Evolutionary conservation across 2,797 vertebrate genomes (phyloP), one percentile per base, ranked within the genome.

Genomic region (Lates japonicus): DNA sequence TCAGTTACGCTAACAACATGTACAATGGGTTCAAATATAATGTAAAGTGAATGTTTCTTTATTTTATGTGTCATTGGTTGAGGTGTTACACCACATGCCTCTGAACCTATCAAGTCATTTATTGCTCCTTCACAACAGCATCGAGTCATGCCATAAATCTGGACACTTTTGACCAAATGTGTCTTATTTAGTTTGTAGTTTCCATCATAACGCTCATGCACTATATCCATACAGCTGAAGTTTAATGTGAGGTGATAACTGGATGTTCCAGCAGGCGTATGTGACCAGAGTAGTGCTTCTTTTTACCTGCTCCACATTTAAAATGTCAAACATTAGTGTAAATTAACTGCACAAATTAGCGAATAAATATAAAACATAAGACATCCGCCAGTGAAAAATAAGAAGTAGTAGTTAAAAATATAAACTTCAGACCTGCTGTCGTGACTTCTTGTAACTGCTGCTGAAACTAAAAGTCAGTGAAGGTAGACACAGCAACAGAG

Each of bases 381-480:
- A 1, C 2, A 29, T 29, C 25, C 1, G 25, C 25, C 25, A 2
- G 25, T 29, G 25, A 29, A 29, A 29, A n/a, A n/a, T n/a, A n/a
- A n/a, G n/a, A n/a, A n/a, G n/a, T n/a, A n/a, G n/a, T n/a, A n/a
- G n/a, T n/a, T n/a, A n/a, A n/a, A n/a, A n/a, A n/a, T n/a, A 29
- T 29, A 29, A 29, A 29, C 1, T 2, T 29, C 25, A 29, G 25
- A 29, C 25, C 25, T 29, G 25, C 25, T 2, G 5, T 37, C 37
- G 37, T 8, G 37, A 37, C 37, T 84, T 87, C 25, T 65, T 22
- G 3, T 20, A 78, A 88, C 0, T 16, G 11, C 1, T 0, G 2
- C 1, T 3, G 48, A 86, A 88, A 89, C 0, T 48, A 86, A 90
- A 88, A 49, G 19, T 58, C 14, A 22, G 0, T 51, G 58, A 80